These are phyloP conservation scores for Cydia splendana DNA, from an alignment of 1,140 invertebrate genomes.

Conservation along the genomic window DNA sequence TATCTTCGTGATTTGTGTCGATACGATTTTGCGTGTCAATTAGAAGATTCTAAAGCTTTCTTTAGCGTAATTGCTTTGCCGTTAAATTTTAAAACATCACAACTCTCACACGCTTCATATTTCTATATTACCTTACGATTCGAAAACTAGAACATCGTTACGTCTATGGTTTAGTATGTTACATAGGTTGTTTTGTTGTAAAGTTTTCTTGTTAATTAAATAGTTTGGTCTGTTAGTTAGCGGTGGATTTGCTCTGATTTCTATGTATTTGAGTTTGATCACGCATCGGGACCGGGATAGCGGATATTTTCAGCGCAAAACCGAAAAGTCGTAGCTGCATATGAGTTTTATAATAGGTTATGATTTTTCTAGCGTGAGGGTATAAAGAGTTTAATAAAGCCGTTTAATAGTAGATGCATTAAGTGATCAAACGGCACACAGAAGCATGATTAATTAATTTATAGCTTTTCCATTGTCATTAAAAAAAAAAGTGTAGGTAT, in stretches of 20 bases:
- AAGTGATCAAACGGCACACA: background rate
- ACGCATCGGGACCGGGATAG: slow-evolving; percentile 23
- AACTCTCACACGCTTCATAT: background rate
- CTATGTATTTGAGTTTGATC: slow-evolving; percentile 28
- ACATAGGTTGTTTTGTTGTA: background rate
- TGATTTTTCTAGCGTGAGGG: background rate
- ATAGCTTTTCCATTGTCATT: too few relatives aligned
- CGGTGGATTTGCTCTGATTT: slow-evolving; percentile 32
- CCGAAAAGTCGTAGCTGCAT: background rate
- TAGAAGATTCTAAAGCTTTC: slow-evolving; percentile 28
- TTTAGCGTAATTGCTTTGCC: slow-evolving; percentile 4
- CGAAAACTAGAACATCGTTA: background rate
- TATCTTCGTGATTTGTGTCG: slow-evolving; percentile 20
- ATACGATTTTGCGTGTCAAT: slow-evolving; percentile 27
- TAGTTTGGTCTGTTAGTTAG: slow-evolving; percentile 24
- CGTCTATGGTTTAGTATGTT: background rate
- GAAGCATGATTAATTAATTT: background rate
- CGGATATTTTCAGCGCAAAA: background rate
- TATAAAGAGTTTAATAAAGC: background rate
- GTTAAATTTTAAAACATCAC: background rate
- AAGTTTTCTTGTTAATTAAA: slow-evolving; percentile 9
- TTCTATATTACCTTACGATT: background rate
- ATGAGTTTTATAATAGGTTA: background rate
- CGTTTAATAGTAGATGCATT: background rate
- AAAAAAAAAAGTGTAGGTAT: too few relatives aligned